phyloP scores from a whole-genome alignment of 2,888 invertebrate genomes.

The Prenolepis imparis region DNA sequence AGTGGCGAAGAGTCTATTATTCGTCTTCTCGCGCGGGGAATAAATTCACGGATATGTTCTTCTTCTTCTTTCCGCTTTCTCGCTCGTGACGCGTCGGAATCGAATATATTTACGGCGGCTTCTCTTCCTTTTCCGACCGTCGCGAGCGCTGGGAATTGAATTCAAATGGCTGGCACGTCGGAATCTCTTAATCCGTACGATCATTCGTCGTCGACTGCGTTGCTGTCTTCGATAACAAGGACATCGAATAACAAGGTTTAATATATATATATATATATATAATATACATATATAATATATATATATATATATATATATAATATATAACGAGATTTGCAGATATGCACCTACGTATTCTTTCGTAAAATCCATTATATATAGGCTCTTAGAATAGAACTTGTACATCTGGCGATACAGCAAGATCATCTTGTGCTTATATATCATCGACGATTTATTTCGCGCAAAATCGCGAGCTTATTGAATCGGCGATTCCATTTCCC shows the following conservation, averaged over 20 bases:
- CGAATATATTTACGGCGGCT: slow-evolving; percentile 24
- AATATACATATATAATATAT: too few species aligned
- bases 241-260: background rate
- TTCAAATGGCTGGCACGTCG: background rate
- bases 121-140: background rate
- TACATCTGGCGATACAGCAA: background rate
- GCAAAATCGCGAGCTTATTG: background rate
- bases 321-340: background rate
- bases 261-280: too few species aligned
- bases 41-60: slow-evolving; percentile 66
- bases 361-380: too few species aligned
- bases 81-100: background rate
- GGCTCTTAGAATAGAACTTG: background rate
- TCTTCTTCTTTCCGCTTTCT: slow-evolving; percentile 15
- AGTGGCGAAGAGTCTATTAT: slow-evolving; percentile 47
- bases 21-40: slow-evolving; percentile 50
- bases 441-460: slow-evolving; percentile 6
- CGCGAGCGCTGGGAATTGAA: background rate
- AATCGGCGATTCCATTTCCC: background rate
- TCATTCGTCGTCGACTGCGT: background rate
- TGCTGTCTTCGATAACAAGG: background rate
- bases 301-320: too few species aligned
- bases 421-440: background rate
- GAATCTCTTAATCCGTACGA: slow-evolving; percentile 21
- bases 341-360: background rate